Conservation (phyloP, 2,797 vertebrate genomes). For the Pseudopleuronectes americanus region DNA sequence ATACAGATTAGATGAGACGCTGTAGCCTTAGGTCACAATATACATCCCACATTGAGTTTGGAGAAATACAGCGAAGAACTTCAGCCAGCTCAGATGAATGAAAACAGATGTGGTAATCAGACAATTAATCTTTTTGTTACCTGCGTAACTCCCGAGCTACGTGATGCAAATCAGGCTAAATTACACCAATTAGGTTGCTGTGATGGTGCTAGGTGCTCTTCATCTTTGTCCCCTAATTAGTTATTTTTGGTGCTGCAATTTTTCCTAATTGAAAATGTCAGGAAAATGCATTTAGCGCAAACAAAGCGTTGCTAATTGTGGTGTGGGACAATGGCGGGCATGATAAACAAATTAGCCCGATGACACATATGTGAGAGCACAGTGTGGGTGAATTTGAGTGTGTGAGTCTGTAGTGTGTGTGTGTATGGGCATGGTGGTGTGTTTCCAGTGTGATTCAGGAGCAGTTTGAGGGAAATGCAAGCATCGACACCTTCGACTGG, state of each 20-base stretch:
- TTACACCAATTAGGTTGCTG: constrained; percentile 70
- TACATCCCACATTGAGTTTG: neutral
- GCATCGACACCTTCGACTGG: too few species aligned
- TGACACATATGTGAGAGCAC: constrained; percentile 23
- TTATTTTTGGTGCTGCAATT: constrained; percentile 73
- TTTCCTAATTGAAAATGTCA: constrained; percentile 77
- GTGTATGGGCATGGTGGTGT: neutral
- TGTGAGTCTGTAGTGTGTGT: neutral
- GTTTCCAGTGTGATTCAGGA: too few species aligned
- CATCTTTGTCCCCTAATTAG: constrained; percentile 69
- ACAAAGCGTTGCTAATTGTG: constrained; percentile 76
- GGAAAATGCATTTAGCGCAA: constrained; percentile 71
- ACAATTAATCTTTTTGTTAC: constrained; percentile 74
- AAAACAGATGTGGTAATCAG: constrained; percentile 60
- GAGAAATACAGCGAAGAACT: constrained; percentile 23
- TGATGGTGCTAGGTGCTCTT: constrained; percentile 55
- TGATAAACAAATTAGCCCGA: constrained; percentile 56
- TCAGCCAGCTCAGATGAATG: constrained; percentile 28
- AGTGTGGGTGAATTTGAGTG: constrained; percentile 21
- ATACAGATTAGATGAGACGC: constrained; percentile 5
- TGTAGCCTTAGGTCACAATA: constrained; percentile 17
- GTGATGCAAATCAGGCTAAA: constrained; percentile 70
- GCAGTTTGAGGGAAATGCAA: too few species aligned
- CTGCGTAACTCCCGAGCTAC: constrained; percentile 57
- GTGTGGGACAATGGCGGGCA: constrained; percentile 52